Conservation (phyloP, 2,888 invertebrate genomes). For the Rhabditoides inermis region DNA sequence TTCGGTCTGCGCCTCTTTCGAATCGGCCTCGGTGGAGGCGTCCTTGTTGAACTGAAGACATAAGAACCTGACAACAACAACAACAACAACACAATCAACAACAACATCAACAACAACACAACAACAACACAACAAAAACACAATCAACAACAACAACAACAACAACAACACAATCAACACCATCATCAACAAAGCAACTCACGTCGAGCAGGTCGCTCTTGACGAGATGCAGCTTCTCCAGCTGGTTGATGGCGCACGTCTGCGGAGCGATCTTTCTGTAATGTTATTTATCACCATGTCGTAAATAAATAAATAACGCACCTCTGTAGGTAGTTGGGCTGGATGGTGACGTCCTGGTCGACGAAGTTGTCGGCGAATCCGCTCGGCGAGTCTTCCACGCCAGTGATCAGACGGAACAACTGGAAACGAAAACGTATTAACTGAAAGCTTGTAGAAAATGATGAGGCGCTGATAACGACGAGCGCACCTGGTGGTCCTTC, state of each 20-base stretch:
- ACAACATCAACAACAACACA: too few relatives aligned
- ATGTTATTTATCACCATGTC: neutral
- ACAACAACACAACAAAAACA: too few relatives aligned
- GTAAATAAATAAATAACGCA: neutral
- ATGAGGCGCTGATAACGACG: neutral
- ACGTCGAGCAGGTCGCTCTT: too few relatives aligned
- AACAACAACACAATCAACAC: too few relatives aligned
- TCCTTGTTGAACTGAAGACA: too few relatives aligned
- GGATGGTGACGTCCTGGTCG: conserved; percentile 15
- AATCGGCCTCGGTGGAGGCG: too few relatives aligned
- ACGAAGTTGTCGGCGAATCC: conserved; percentile 32
- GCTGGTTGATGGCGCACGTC: conserved; percentile 29
- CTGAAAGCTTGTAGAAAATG: neutral
- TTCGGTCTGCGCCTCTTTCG: too few relatives aligned
- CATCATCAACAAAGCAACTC: too few relatives aligned
- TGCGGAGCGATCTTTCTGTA: conserved; percentile 26
- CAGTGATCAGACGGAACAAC: conserved; percentile 13
- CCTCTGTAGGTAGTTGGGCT: conserved; percentile 18
- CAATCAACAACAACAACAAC: too few relatives aligned
- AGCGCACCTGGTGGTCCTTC: conserved; percentile 18
- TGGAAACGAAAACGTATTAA: conserved; percentile 1
- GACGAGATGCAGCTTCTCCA: conserved; percentile 23
- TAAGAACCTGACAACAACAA: too few relatives aligned
- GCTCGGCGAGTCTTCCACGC: neutral
- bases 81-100: too few relatives aligned